Conservation (phyloP, 2,888 invertebrate species). For the Conistra vaccinii region DNA sequence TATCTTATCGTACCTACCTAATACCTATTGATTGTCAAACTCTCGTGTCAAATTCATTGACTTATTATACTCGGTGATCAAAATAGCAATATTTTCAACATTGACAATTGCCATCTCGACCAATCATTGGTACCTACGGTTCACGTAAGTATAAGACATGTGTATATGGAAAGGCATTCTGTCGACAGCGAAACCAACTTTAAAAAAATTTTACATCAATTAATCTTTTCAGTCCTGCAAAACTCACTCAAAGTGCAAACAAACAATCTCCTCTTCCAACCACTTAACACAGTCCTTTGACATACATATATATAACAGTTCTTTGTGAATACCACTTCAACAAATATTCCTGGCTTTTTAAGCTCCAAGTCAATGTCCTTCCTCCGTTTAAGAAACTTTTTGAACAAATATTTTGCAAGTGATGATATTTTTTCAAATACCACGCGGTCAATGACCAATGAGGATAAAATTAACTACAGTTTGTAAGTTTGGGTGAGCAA, state of each 20-base stretch:
- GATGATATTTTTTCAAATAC: conserved; percentile 40
- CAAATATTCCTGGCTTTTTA: conserved; percentile 30
- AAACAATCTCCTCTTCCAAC: conserved; percentile 8
- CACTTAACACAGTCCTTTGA: too few species aligned
- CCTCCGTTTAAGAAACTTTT: conserved; percentile 24
- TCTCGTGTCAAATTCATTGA: too few species aligned
- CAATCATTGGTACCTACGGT: neutral
- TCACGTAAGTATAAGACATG: too few species aligned
- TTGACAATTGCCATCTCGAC: neutral
- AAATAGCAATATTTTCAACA: neutral
- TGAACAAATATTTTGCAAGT: conserved; percentile 51
- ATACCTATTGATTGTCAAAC: too few species aligned
- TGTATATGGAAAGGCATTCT: too few species aligned
- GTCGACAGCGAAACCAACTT: neutral
- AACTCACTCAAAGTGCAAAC: conserved; percentile 1
- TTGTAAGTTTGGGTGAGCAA: conserved; percentile 16
- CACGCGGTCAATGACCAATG: conserved; percentile 50
- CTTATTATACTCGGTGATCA: too few species aligned
- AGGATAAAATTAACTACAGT: conserved; percentile 44
- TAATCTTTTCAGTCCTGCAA: neutral
- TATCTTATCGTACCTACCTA: too few species aligned
- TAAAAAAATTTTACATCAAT: neutral
- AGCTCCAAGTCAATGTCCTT: conserved; percentile 42
- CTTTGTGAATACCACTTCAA: conserved; percentile 25
- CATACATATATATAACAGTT: too few species aligned